Evolutionary conservation across 2,888 invertebrate species (phyloP).

Genomic region (Lysandra bellargus): DNA sequence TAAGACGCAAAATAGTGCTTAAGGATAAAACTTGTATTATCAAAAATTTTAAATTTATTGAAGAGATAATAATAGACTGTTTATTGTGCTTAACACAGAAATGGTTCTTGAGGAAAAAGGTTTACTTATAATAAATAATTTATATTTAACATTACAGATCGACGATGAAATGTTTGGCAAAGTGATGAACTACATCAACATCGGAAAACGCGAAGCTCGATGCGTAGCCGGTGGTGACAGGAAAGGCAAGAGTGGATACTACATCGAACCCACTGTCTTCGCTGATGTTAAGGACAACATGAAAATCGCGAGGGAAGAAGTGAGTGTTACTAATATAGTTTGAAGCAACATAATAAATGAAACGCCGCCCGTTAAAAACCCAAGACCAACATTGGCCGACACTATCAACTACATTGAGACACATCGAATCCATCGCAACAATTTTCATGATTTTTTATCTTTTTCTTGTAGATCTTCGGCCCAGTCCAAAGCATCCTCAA

Average conservation of each 20-base stretch:
- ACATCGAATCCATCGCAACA: neutral
- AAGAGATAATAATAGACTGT: too few relatives aligned
- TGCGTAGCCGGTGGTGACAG: conserved; percentile 89
- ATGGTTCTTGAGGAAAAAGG: neutral
- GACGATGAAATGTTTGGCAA: conserved; percentile 88
- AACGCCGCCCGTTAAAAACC: neutral
- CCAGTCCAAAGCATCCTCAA: conserved; percentile 94
- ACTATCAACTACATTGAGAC: neutral
- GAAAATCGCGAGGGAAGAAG: conserved; percentile 90
- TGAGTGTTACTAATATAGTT: conserved; percentile 47
- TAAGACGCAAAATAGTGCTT: too few relatives aligned
- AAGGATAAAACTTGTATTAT: too few relatives aligned
- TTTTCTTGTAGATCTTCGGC: conserved; percentile 88
- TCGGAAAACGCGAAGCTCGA: conserved; percentile 88
- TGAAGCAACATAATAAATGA: neutral
- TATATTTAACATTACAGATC: conserved; percentile 70
- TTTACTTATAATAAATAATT: neutral
- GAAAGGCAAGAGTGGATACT: conserved; percentile 85
- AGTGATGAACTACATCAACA: conserved; percentile 87
- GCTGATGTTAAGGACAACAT: conserved; percentile 89
- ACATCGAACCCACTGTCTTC: conserved; percentile 89
- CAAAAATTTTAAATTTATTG: too few relatives aligned
- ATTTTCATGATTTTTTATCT: neutral
- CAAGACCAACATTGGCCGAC: too few relatives aligned
- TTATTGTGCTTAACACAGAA: neutral